Evolutionary conservation across 2,888 invertebrate genomes (phyloP), one percentile per base, ranked within the genome.

Genomic region (Pyralis farinalis): DNA sequence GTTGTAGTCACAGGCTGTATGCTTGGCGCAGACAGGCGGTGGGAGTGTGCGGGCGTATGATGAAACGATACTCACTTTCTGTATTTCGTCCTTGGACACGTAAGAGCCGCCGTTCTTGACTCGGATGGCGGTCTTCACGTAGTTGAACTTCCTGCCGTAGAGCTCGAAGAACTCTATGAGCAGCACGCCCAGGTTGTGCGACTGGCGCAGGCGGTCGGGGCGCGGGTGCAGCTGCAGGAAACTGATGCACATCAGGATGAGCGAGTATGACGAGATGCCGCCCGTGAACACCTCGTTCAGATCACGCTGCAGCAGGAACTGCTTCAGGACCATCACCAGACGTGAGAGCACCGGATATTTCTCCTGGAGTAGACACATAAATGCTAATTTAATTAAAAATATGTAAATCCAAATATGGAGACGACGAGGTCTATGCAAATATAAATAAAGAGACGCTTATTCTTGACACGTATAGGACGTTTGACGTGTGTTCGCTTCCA

Each of bases 261-360:
- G 93, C 72, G 98, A 97, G 91, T 99, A 99, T 47, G 98, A 99
- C 59, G 98, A 98, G 82, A 99, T 98, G 78, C 99, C 99, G 52
- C 99, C 98, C 51, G 98, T 98, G 90, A 98, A 99, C 68, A 99
- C 99, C 92, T 99, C 99, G 89, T 99, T 99, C 71, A 99, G 93
- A 91, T 98, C 98, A 69, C 99, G 93, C 90, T 99, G 97, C 55
- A 98, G 92, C 54, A 99, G 93, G 90, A 99, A 99, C 91, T 99
- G 99, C 90, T 99, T 99, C 63, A 99, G 91, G 47, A 99, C 97
- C 89, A 99, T 94, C 68, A 99, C 98, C 72, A 99, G 91, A 68
- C 98, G 98, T 39, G 96, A 94, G 58, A 99, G 91, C 51, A 96
- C 95, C 12, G 98, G 98, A 87, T 94, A 99, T 62, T 93, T 92